A percentile compares a stretch with the other conserved stretches of the same genome.
These are phyloP conservation scores for Stictocephala bisonia DNA, from an alignment of 2,888 invertebrate genomes.

Conservation along the genomic window DNA sequence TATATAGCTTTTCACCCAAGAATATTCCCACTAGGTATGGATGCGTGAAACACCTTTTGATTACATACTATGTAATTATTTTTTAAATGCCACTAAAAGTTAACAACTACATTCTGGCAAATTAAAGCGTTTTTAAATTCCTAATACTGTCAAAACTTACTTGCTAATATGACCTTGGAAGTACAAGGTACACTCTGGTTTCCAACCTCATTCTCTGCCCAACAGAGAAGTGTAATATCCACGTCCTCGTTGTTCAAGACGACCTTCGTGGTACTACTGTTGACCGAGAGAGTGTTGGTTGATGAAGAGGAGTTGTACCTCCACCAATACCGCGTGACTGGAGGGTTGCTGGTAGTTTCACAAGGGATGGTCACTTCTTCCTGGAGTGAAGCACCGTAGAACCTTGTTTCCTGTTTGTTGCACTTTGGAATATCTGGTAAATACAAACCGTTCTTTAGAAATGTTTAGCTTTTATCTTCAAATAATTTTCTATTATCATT, in stretches of 20 bases:
- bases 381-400: slow-evolving; percentile 55
- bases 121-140: no score
- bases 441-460: no score
- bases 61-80: no score
- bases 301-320: slow-evolving; percentile 63
- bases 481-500: no score
- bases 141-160: no score
- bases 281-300: slow-evolving; percentile 57
- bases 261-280: slow-evolving; percentile 62
- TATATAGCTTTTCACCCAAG: no score
- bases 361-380: slow-evolving; percentile 55
- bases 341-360: slow-evolving; percentile 64
- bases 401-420: slow-evolving; percentile 51
- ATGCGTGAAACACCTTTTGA: no score
- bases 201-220: slow-evolving; percentile 56
- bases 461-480: no score
- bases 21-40: no score
- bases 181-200: slow-evolving; percentile 57
- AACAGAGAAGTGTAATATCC: slow-evolving; percentile 57
- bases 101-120: no score
- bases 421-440: slow-evolving; percentile 57
- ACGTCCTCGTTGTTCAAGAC: slow-evolving; percentile 62
- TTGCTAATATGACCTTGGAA: slow-evolving; percentile 43
- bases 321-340: slow-evolving; percentile 62
- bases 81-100: no score